Evolutionary conservation across 2,113 vertebrate genomes (phyloP).

Genomic region (Agelaius phoeniceus): DNA sequence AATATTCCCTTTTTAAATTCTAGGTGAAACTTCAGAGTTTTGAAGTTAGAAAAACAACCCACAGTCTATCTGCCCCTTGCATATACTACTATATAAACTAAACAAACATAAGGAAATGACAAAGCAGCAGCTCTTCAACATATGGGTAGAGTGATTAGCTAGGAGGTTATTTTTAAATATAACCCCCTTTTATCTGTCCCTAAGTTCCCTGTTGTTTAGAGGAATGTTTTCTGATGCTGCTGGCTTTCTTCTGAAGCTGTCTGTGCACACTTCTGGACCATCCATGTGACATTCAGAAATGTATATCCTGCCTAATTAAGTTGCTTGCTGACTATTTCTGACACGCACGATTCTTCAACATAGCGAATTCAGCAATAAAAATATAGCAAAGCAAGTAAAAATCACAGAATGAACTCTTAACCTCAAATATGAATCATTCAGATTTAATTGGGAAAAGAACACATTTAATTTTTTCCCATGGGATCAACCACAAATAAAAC

Average conservation of each 20-base stretch:
- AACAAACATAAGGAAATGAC: conserved; percentile 70
- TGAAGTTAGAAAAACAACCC: conserved; percentile 44
- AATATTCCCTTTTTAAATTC: conserved; percentile 27
- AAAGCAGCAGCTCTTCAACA: conserved; percentile 30
- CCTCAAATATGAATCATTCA: conserved; percentile 12
- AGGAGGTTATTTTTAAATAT: conserved; percentile 49
- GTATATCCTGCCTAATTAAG: conserved; percentile 31
- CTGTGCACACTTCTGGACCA: conserved; percentile 1
- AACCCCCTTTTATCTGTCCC: conserved; percentile 7
- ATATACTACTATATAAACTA: not conserved
- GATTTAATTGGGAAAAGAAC: conserved; percentile 27
- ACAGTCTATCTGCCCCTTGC: conserved; percentile 32
- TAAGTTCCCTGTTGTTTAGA: conserved; percentile 15
- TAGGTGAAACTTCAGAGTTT: conserved; percentile 11
- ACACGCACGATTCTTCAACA: conserved; percentile 12
- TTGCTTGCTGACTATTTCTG: conserved; percentile 25
- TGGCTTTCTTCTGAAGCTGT: conserved; percentile 13
- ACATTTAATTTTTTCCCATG: not conserved
- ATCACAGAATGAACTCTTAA: not conserved
- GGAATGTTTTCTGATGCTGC: not conserved
- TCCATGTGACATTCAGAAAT: conserved; percentile 31
- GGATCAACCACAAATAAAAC: not conserved
- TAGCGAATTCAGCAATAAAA: conserved; percentile 31
- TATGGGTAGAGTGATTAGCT: conserved; percentile 40
- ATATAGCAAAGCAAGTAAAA: conserved; percentile 26